Percentiles rank a stretch among this genome's conserved stretches.
These are phyloP conservation scores for Spermophilus dauricus DNA, from an alignment of 2,113 vertebrate species.

Conservation along the genomic window DNA sequence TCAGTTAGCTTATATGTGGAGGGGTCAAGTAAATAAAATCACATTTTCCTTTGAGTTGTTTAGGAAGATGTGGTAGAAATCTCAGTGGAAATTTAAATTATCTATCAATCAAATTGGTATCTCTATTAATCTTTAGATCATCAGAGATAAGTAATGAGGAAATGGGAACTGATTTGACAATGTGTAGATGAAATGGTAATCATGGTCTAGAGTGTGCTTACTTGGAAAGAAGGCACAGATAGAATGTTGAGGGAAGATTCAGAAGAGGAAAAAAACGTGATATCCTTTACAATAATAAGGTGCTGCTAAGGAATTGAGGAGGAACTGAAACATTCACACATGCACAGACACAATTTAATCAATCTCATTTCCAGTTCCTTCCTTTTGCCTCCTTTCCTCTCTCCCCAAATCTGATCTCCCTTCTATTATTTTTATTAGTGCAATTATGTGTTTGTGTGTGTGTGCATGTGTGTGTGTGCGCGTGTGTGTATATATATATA, in stretches of 20 bases:
- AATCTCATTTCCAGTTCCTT: no score
- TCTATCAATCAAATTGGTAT: neutral
- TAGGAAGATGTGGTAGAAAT: neutral
- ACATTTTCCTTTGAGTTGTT: neutral
- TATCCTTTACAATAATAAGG: neutral
- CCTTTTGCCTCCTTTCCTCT: no score
- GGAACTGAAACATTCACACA: no score
- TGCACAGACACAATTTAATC: no score
- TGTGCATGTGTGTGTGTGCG: no score
- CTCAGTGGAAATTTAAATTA: neutral
- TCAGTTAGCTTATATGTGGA: neutral
- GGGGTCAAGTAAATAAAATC: neutral
- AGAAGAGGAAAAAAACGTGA: neutral
- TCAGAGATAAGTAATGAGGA: neutral
- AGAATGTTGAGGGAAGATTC: neutral
- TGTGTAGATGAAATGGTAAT: neutral
- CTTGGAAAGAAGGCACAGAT: neutral
- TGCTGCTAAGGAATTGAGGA: neutral
- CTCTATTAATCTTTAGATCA: neutral
- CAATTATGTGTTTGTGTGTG: no score
- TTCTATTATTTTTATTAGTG: no score
- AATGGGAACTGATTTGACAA: neutral
- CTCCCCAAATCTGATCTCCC: no score
- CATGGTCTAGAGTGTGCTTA: neutral
- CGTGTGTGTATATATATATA: no score